Evolutionary conservation across 2,113 vertebrate species (phyloP), one percentile per base, ranked within the genome.

Genomic region (Rana temporaria): DNA sequence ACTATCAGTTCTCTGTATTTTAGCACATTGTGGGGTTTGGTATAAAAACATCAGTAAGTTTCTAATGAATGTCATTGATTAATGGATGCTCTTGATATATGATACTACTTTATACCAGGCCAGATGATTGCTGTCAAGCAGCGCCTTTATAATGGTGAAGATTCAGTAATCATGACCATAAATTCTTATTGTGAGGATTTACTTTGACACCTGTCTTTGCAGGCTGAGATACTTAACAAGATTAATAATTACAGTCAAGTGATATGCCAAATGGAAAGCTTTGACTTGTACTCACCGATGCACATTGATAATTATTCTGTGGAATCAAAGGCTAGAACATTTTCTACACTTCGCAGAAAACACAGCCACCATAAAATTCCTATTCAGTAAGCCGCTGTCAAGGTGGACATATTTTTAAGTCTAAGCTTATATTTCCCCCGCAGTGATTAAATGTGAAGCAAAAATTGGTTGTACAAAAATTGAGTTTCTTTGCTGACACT

Each of bases 251-350:
- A 82, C 24, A 84, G 18, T 65, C n/a, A 74, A 78, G 5, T 26
- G 67, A 56, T 59, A 74, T 67, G 77, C 3, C 52, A 84, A 71
- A 80, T 42, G 24, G 74, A 76, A 86, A 75, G 32, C 78, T 82
- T 62, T 81, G 48, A 84, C 65, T 80, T 60, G 66, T 15, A 63
- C 32, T 24, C 34, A 86, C n/a, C 73, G 53, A 79, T 79, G 59
- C 16, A 59, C 82, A 55, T 72, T 70, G 59, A 74, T 71, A 38
- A 62, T 86, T 85, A 86, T 79, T 86, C 84, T 67, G 14, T 14
- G 12, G 83, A 86, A 85, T 73, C 67, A 75, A 77, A 82, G 78
- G 77, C 59, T 86, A 85, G 81, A 20, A 64, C 5, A n/a, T 38
- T 63, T 7, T 76, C 78, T 57, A 81, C 12, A 19, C 72, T 82